Percentiles rank a stretch among this genome's conserved stretches.
Conservation (phyloP, 2,888 invertebrate genomes). For the Parnassius orleans region DNA sequence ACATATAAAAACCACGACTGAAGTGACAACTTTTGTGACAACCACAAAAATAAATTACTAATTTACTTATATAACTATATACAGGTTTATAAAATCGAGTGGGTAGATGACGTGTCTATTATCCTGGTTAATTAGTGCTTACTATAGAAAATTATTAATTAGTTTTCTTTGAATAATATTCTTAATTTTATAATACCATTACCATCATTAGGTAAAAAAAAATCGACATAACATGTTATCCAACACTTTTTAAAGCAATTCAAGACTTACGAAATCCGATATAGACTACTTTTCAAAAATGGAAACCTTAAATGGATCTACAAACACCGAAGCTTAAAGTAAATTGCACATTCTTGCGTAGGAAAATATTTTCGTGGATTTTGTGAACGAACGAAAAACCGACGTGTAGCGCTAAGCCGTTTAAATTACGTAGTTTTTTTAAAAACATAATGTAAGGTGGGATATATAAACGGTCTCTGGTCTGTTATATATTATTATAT, state of each 20-base stretch:
- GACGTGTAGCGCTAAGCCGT: conserved; percentile 18
- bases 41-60: too few relatives aligned
- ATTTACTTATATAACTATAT: too few relatives aligned
- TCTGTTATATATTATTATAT: neutral
- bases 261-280: conserved; percentile 48
- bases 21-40: too few relatives aligned
- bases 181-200: too few relatives aligned
- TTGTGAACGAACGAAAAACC: conserved; percentile 24
- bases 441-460: neutral
- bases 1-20: too few relatives aligned
- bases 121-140: too few relatives aligned
- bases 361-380: conserved; percentile 27
- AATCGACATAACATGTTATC: neutral
- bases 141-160: too few relatives aligned
- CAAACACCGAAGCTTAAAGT: conserved; percentile 53
- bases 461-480: neutral
- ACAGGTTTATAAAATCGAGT: too few relatives aligned
- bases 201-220: too few relatives aligned
- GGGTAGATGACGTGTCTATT: too few relatives aligned
- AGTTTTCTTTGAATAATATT: too few relatives aligned
- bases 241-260: conserved; percentile 4
- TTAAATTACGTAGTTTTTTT: conserved; percentile 2
- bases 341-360: conserved; percentile 27
- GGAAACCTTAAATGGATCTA: conserved; percentile 56
- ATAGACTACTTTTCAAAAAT: conserved; percentile 47